Base-by-base conservation (phyloP, 1,140 invertebrate species). In the Dendrolimus kikuchii region DNA sequence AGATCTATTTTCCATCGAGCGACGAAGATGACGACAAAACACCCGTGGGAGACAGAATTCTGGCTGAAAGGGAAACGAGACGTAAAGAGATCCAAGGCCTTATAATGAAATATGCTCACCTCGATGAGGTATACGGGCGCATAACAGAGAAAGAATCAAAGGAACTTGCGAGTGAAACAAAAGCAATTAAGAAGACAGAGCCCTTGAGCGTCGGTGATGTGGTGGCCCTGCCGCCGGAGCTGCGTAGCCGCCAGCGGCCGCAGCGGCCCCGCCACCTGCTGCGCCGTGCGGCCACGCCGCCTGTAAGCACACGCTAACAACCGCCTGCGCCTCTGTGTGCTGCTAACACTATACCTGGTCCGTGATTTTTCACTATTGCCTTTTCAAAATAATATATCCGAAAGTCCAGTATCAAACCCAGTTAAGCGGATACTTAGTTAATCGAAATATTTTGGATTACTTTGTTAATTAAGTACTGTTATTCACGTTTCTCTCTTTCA, bases 11-110 rank as follows among this genome's bases (percentile, higher is more conserved):
- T 60, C 74, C 82, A 7, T 81, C 79, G 7, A 83, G 74, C 54
- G 86, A 85, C 38, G 88, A 89, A 60, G 88, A 89, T 55, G 87
- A 89, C 44, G 83, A 87, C 39, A 89, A 88, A 52, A 88, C 89
- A 0, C 88, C 88, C 0, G 86, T 88, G 5, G 84, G 85, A 38
- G 89, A 90, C 68, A 88, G 88, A 0, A 85, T 89, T 5, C 82
- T 93, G 6, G 88, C 88, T 53, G 93, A 95, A 55, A 88, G 94
- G 23, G 93, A 93, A 72, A 92, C 91, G 8, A 91, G 92, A 60
- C 89, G 94, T 4, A 95, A 94, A 60, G 94, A 96, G 69, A 94
- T 96, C 6, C 92, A 94, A 74, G 91, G 91, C 57, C 80, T 95
- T 6, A 94, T 95, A 43, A 88, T 92, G 84, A 94, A 94, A 62